Conservation (phyloP, 2,113 vertebrate species). For the Lota lota region DNA sequence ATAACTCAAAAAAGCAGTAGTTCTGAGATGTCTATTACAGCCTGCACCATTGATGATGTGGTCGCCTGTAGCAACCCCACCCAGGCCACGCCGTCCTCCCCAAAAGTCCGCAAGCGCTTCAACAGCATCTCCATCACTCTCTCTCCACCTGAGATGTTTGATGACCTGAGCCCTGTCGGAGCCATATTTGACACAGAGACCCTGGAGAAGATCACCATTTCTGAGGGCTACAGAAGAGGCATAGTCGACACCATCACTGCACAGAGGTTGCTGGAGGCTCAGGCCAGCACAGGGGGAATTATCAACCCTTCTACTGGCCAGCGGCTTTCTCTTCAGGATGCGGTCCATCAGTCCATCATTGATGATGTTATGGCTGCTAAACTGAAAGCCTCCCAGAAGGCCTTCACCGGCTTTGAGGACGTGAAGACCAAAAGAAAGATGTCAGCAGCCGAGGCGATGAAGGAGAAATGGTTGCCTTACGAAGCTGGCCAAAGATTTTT, state of each 20-base stretch:
- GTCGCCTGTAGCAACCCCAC: constrained; percentile 72
- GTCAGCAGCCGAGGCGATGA: constrained; percentile 93
- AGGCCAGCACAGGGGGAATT: constrained; percentile 91
- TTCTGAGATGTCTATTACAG: constrained; percentile 59
- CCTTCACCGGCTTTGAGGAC: constrained; percentile 89
- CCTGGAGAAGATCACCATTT: constrained; percentile 92
- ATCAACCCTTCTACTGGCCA: constrained; percentile 87
- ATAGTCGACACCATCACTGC: constrained; percentile 92
- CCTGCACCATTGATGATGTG: constrained; percentile 67
- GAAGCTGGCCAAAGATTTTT: constrained; percentile 95
- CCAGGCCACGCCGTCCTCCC: constrained; percentile 66
- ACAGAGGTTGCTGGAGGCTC: constrained; percentile 92
- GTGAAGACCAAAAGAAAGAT: constrained; percentile 89
- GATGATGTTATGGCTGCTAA: constrained; percentile 88
- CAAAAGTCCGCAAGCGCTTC: constrained; percentile 72
- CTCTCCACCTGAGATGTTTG: constrained; percentile 83
- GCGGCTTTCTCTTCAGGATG: constrained; percentile 85
- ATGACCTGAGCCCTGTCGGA: constrained; percentile 88
- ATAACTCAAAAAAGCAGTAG: constrained; percentile 75
- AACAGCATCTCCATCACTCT: constrained; percentile 75
- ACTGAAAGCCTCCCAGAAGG: constrained; percentile 93
- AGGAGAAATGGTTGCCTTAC: constrained; percentile 93
- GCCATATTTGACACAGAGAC: constrained; percentile 97
- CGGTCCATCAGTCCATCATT: constrained; percentile 80
- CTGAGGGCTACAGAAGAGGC: constrained; percentile 84